These are phyloP conservation scores for Nycticryphes semicollaris DNA, from an alignment of 2,113 vertebrate species.

Conservation along the genomic window DNA sequence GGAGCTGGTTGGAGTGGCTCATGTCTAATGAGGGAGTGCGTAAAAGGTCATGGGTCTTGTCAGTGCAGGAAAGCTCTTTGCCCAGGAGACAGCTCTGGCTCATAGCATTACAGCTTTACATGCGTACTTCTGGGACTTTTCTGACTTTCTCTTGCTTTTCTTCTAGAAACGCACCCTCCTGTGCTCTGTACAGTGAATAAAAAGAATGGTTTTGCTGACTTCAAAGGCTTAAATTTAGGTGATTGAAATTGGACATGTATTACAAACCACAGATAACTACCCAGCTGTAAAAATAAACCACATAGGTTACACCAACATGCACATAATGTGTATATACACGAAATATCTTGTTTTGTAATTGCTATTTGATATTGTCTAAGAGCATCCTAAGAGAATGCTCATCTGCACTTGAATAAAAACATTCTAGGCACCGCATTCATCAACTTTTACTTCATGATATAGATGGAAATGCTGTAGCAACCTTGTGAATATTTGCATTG, in stretches of 20 bases:
- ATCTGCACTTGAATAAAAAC: background rate
- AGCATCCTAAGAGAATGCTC: background rate
- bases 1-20: background rate
- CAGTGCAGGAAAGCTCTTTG: background rate
- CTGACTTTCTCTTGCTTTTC: background rate
- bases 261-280: background rate
- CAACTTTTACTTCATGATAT: background rate
- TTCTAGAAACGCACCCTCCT: background rate
- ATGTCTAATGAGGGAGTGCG: background rate
- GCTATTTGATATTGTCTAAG: background rate
- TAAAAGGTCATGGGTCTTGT: background rate
- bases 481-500: background rate
- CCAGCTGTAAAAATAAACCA: background rate
- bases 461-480: background rate
- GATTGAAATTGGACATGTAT: background rate
- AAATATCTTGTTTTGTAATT: background rate
- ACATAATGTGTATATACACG: background rate
- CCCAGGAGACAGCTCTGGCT: background rate
- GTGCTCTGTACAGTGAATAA: background rate
- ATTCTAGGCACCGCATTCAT: background rate
- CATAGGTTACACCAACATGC: background rate
- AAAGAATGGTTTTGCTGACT: background rate
- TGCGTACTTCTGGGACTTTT: background rate
- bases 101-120: background rate
- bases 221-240: background rate